These are phyloP conservation scores for Anguilla marmorata DNA, from an alignment of 2,797 vertebrate genomes.

Conservation along the genomic window DNA sequence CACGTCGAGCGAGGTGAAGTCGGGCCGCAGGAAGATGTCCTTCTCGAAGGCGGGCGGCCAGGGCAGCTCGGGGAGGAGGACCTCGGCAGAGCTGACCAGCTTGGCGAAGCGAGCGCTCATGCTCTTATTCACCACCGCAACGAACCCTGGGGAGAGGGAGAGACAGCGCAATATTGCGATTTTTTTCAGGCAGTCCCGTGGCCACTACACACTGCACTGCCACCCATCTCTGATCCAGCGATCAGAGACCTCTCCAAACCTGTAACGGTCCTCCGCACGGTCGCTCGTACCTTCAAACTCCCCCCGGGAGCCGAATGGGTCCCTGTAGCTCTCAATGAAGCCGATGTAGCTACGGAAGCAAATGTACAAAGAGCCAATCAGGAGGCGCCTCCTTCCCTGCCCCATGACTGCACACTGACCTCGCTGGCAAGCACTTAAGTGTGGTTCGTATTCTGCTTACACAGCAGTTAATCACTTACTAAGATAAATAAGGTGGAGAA, in stretches of 20 bases:
- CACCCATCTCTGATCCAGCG: no score
- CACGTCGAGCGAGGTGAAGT: slow-evolving; percentile 91
- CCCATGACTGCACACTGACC: not conserved
- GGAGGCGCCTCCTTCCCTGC: not conserved
- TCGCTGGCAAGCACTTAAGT: not conserved
- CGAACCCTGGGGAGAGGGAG: slow-evolving; percentile 73
- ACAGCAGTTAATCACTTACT: not conserved
- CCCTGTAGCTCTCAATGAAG: slow-evolving; percentile 94
- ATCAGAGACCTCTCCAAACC: no score
- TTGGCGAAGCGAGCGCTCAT: slow-evolving; percentile 87
- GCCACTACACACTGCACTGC: no score
- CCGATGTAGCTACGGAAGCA: slow-evolving; percentile 81
- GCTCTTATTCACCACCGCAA: slow-evolving; percentile 90
- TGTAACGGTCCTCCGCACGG: no score
- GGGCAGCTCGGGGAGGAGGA: slow-evolving; percentile 82
- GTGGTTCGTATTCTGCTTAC: not conserved
- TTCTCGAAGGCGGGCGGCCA: slow-evolving; percentile 88
- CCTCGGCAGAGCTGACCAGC: slow-evolving; percentile 81
- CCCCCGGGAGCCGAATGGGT: slow-evolving; percentile 89
- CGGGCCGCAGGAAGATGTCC: slow-evolving; percentile 86
- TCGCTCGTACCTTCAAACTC: slow-evolving; percentile 86
- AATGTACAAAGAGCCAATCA: not conserved
- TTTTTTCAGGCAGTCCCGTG: no score
- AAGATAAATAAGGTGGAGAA: not conserved
- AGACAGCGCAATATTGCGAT: no score